Conservation (phyloP, 2,797 vertebrate species). For the Clarias pachynema region DNA sequence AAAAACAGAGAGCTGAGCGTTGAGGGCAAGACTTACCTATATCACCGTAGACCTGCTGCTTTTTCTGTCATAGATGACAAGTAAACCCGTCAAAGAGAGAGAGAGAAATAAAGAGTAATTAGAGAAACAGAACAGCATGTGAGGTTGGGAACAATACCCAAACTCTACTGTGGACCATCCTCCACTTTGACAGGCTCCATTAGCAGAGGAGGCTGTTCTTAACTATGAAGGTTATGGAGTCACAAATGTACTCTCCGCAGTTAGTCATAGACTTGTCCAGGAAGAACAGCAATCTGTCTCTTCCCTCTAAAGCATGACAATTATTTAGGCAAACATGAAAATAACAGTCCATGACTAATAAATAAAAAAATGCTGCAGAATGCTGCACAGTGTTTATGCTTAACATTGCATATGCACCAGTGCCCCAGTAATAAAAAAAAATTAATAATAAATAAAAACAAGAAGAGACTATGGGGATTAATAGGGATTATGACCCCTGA, state of each 20-base stretch:
- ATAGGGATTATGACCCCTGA: background rate
- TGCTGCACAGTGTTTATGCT: slow-evolving; percentile 23
- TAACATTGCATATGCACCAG: background rate
- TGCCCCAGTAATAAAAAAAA: background rate
- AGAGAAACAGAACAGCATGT: slow-evolving; percentile 63
- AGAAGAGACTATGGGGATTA: background rate
- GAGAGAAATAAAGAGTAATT: slow-evolving; percentile 77
- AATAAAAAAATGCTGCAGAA: background rate
- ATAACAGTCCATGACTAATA: slow-evolving; percentile 1
- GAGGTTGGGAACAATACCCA: slow-evolving; percentile 48
- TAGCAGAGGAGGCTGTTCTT: slow-evolving; percentile 57
- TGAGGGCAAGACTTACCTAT: slow-evolving; percentile 79
- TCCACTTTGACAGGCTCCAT: slow-evolving; percentile 54
- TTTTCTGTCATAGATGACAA: slow-evolving; percentile 80
- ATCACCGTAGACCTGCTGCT: slow-evolving; percentile 72
- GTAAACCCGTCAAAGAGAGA: slow-evolving; percentile 66
- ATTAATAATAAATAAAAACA: background rate
- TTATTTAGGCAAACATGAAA: slow-evolving; percentile 34
- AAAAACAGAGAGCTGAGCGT: slow-evolving; percentile 45
- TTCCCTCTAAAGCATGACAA: slow-evolving; percentile 22
- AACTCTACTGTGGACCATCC: slow-evolving; percentile 50
- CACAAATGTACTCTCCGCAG: slow-evolving; percentile 24
- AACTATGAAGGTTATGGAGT: slow-evolving; percentile 34
- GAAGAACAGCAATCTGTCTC: slow-evolving; percentile 25
- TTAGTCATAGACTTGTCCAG: slow-evolving; percentile 37